These are phyloP conservation scores for Callitettix versicolor DNA, from an alignment of 1,140 invertebrate species.

Conservation along the genomic window DNA sequence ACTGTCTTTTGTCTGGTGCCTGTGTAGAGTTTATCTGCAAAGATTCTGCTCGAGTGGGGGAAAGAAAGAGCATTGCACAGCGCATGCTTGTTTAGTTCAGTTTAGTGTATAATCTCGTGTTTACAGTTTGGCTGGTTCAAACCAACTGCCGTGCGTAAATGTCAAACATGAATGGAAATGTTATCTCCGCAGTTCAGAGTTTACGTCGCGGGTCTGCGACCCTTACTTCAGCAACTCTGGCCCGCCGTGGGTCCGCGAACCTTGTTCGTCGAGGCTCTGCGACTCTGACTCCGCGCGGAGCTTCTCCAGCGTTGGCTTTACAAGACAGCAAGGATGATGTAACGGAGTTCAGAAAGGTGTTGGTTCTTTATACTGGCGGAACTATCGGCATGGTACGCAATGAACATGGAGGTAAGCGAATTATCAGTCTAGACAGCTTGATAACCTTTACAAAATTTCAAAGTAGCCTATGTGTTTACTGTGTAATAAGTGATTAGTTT, in stretches of 20 bases:
- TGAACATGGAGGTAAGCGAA: slow-evolving; percentile 46
- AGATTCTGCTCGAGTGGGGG: too few relatives aligned
- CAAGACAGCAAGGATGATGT: slow-evolving; percentile 1
- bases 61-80: too few relatives aligned
- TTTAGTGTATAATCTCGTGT: neutral
- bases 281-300: neutral
- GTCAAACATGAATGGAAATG: neutral
- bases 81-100: neutral
- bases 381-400: slow-evolving; percentile 82
- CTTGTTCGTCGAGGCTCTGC: neutral
- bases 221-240: neutral
- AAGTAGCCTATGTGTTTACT: too few relatives aligned
- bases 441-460: too few relatives aligned
- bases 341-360: slow-evolving; percentile 35
- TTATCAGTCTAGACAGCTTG: slow-evolving; percentile 4
- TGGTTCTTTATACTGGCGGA: slow-evolving; percentile 78
- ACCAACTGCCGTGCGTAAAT: neutral
- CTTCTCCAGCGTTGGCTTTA: neutral
- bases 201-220: neutral
- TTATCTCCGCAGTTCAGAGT: neutral
- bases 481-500: too few relatives aligned
- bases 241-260: neutral
- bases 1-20: too few relatives aligned
- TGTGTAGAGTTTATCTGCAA: too few relatives aligned
- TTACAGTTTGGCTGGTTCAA: neutral